A percentile compares a stretch with the other conserved stretches of the same genome.
Conservation (phyloP, 2,888 invertebrate genomes). For the Acanthopleura granulata region DNA sequence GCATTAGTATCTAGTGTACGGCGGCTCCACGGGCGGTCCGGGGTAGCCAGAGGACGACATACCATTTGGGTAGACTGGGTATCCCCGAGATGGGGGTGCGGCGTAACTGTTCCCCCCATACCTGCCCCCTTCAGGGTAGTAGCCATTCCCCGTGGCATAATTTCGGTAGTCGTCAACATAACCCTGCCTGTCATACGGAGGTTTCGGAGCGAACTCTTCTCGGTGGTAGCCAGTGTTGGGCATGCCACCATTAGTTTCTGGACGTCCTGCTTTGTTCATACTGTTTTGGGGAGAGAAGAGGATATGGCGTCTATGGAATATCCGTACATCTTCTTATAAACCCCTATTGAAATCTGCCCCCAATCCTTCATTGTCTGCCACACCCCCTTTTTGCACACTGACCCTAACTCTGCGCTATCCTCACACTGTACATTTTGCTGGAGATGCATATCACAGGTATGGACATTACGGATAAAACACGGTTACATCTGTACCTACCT, state of each 20-base stretch:
- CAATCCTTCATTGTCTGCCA: neutral
- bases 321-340: neutral
- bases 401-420: too few species aligned
- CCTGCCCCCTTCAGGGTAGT: neutral
- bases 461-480: too few species aligned
- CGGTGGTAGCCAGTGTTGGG: conserved; percentile 13
- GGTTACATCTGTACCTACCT: too few species aligned
- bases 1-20: conserved; percentile 4
- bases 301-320: neutral
- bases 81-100: neutral
- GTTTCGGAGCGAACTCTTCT: neutral
- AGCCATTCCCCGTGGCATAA: neutral
- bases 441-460: too few species aligned
- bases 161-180: neutral
- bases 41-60: conserved; percentile 15
- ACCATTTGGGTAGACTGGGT: conserved; percentile 15
- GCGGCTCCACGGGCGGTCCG: conserved; percentile 9
- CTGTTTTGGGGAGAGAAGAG: conserved; percentile 2
- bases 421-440: too few species aligned
- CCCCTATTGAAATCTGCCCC: neutral
- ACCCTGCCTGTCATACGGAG: neutral
- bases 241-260: neutral
- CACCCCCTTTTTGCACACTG: neutral
- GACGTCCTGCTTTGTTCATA: conserved; percentile 7
- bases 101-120: neutral